phyloP scores from a whole-genome alignment of 2,888 invertebrate genomes.

The Rhogogaster chlorosoma region DNA sequence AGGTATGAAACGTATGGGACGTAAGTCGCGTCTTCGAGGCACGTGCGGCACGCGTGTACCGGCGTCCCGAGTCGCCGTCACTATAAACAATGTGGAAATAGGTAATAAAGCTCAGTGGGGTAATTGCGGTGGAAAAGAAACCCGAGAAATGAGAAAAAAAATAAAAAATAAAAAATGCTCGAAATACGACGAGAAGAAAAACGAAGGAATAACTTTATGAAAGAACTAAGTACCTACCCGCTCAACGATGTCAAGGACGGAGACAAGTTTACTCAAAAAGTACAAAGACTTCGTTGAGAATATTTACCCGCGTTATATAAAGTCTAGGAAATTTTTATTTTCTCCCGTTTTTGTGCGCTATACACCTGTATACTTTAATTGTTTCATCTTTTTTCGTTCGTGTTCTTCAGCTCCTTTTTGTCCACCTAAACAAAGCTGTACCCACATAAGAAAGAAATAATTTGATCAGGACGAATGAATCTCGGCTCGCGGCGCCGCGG shows the following conservation, averaged over 20 bases:
- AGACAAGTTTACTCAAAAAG: neutral
- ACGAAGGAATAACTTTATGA: neutral
- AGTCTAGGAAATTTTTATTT: neutral
- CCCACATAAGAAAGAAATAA: slow-evolving; percentile 7
- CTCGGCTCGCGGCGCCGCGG: slow-evolving; percentile 35
- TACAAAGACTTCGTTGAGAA: neutral
- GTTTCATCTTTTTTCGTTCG: neutral
- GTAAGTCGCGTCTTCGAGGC: slow-evolving; percentile 59
- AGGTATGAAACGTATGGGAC: neutral
- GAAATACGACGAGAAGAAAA: neutral
- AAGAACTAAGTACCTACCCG: neutral
- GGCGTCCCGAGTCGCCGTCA: neutral
- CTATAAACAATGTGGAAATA: slow-evolving; percentile 4
- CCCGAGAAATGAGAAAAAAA: neutral
- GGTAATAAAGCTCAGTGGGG: neutral
- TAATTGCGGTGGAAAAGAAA: slow-evolving; percentile 11
- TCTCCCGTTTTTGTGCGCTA: neutral
- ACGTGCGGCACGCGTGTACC: slow-evolving; percentile 74
- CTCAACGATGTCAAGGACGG: slow-evolving; percentile 15
- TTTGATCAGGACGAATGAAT: slow-evolving; percentile 37
- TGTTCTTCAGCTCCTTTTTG: neutral
- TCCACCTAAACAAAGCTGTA: neutral
- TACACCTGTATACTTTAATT: neutral
- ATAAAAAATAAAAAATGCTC: neutral
- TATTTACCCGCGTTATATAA: neutral